Base-by-base conservation (phyloP, 2,113 vertebrate genomes). In the Formicarius rufipectus region DNA sequence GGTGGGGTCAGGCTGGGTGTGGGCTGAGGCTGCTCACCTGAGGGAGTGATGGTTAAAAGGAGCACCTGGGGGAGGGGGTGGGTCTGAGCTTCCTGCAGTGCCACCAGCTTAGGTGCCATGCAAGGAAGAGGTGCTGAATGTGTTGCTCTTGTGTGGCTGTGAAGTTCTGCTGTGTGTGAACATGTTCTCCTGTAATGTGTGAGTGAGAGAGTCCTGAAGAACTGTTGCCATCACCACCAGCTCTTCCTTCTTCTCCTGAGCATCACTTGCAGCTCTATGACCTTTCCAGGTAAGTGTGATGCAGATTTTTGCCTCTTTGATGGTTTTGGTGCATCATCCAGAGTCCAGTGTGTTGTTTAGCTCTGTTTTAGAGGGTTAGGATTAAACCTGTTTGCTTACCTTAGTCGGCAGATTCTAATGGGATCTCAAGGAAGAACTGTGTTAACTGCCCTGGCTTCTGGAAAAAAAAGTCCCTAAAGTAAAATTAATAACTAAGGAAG, bases 351-450 rank as follows among this genome's bases (percentile, higher is more conserved):
- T 14, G 19, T 5, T 72, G 10, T 27, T 39, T 79, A 15, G 3
- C 2, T 13, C 0, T 1, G 0, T 52, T 73, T 22, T 52, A 37
- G 22, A 24, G 19, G n/a, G 17, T 60, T 73, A 64, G 22, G 28
- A 9, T 60, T 52, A 3, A 79, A 8, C 1, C 1, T 62, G 22
- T 19, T 3, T 3, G 7, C 10, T 94, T 93, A 96, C 89, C 84
- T 97, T 93, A 86, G 28, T 98, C 97, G 97, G 96, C 84, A 95
- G 97, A 97, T 97, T 97, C 97, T 97, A 97, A 97, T 97, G 68
- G 45, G 45, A 86, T 93, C 40, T 89, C 44, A 92, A 74, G 68
- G 85, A 95, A 74, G 53, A 94, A 67, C 24, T 88, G 55, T 60
- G 47, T 91, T 96, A 97, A 95, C 27, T 66, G 63, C 50, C n/a